Conservation (phyloP, 2,113 vertebrate genomes). For the Orcinus orca region DNA sequence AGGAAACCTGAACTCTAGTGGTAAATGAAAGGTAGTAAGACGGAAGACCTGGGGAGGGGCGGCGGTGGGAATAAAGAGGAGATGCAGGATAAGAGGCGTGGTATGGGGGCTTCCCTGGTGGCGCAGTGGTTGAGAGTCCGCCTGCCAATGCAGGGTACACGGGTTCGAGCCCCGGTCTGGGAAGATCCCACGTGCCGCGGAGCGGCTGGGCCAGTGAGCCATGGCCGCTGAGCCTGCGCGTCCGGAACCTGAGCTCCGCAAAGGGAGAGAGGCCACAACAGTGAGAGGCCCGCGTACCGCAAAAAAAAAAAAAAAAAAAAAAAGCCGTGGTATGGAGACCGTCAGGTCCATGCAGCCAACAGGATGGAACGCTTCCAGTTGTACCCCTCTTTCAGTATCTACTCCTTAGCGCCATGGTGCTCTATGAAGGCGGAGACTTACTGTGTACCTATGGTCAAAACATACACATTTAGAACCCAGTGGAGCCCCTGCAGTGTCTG, state of each 20-base stretch:
- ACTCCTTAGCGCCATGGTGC: neutral
- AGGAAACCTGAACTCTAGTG: neutral
- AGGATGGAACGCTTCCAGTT: neutral
- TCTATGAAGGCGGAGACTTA: neutral
- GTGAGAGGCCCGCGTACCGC: no score
- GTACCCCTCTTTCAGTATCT: neutral
- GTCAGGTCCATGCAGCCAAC: neutral
- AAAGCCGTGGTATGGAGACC: neutral
- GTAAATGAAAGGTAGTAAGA: neutral
- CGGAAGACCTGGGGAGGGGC: neutral
- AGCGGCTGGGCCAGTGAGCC: no score
- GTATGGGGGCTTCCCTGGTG: no score
- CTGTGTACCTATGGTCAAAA: neutral
- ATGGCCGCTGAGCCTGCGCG: no score
- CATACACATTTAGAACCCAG: neutral
- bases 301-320: no score
- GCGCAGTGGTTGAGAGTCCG: no score
- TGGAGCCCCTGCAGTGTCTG: neutral
- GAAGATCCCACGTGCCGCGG: no score
- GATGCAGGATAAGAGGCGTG: neutral
- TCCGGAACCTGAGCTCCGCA: no score
- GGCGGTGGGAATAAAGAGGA: neutral
- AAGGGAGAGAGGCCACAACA: no score
- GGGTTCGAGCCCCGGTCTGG: accelerated
- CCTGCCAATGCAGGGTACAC: no score